These are phyloP conservation scores for Axinella damicornis DNA, from an alignment of 37 sponge, comb jelly and placozoan species.

Conservation along the genomic window DNA sequence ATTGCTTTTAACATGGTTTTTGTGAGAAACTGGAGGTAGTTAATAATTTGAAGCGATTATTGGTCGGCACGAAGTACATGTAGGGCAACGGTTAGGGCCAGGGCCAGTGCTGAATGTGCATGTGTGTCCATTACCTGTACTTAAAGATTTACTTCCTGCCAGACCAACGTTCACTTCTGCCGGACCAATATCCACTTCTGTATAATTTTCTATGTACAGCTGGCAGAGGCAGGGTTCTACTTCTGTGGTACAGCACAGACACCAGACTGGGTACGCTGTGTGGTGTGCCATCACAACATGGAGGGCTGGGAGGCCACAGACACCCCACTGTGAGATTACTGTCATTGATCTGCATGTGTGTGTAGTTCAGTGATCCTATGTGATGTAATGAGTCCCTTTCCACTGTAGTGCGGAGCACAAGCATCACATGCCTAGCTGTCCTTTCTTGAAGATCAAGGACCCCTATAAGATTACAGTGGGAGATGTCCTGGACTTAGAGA, in stretches of 20 bases:
- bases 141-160: too few relatives aligned
- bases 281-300: constrained; percentile 79
- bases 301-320: constrained; percentile 86
- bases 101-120: too few relatives aligned
- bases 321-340: constrained; percentile 43
- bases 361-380: background rate
- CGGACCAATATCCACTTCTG: too few relatives aligned
- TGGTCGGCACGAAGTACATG: too few relatives aligned
- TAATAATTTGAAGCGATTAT: too few relatives aligned
- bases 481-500: constrained; percentile 73
- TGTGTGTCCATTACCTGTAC: too few relatives aligned
- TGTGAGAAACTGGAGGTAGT: too few relatives aligned
- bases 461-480: constrained; percentile 75
- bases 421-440: constrained; percentile 39
- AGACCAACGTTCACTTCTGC: too few relatives aligned
- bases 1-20: too few relatives aligned
- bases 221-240: constrained; percentile 91
- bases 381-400: too few relatives aligned
- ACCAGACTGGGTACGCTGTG: constrained; percentile 78
- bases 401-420: constrained; percentile 46
- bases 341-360: background rate
- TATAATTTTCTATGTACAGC: too few relatives aligned
- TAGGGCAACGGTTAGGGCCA: too few relatives aligned
- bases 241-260: constrained; percentile 48
- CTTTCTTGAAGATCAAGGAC: constrained; percentile 71